phyloP scores from a whole-genome alignment of 2,797 vertebrate species.

The Sphenodon punctatus region DNA sequence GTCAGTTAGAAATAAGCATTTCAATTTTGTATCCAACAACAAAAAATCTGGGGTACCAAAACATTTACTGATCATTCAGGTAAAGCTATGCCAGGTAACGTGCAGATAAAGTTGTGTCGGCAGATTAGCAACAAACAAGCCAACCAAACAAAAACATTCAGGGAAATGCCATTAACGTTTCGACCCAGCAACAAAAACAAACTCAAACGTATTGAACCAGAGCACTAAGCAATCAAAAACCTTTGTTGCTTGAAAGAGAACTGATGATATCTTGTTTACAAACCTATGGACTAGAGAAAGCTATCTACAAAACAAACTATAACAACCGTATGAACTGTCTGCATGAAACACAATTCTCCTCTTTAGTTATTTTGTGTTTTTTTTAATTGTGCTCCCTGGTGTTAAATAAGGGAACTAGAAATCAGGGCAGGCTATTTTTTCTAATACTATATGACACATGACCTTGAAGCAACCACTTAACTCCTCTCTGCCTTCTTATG shows the following conservation, averaged over 20 bases:
- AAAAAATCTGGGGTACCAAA: too few relatives aligned
- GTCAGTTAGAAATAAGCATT: neutral
- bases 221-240: neutral
- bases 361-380: neutral
- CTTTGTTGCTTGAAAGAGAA: neutral
- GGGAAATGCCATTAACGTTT: neutral
- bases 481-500: too few relatives aligned
- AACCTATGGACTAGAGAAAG: constrained; percentile 20
- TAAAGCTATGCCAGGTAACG: too few relatives aligned
- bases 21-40: too few relatives aligned
- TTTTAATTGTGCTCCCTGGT: neutral
- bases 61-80: too few relatives aligned
- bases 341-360: neutral
- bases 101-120: neutral
- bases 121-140: constrained; percentile 13
- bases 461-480: too few relatives aligned
- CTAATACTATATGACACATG: too few relatives aligned
- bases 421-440: too few relatives aligned
- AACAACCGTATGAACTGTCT: neutral
- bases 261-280: neutral
- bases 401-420: neutral
- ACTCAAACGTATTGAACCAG: neutral
- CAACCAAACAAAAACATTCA: neutral
- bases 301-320: neutral
- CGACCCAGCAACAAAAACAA: neutral